Base-by-base conservation (phyloP, 2,797 vertebrate species). In the Pygocentrus nattereri region DNA sequence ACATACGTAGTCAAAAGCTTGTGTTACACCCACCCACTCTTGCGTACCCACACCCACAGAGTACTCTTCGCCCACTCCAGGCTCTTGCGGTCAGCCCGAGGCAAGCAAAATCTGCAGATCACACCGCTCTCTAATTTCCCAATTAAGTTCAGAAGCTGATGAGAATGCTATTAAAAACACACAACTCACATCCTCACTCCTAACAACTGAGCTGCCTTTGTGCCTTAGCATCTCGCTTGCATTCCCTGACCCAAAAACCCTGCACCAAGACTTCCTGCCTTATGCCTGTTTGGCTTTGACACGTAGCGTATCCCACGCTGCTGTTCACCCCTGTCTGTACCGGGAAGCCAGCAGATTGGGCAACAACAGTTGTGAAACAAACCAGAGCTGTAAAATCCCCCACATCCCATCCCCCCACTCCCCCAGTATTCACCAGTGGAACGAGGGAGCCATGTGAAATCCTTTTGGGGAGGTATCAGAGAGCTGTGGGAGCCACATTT, bases 81-180 rank as follows among this genome's bases (percentile, higher is more conserved):
- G 90, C 87, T 89, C 88, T 83, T 90, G 90, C 85, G 90, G 90
- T 92, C 85, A 88, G 83, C 91, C 88, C 58, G 85, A 89, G 91
- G 90, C 88, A 90, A 86, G 84, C 82, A 79, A 90, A 90, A 90
- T 87, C 90, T 90, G 87, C 86, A 88, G 30, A 91, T 90, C 85
- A 88, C 88, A 90, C 91, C 90, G 86, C 90, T 88, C 91, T 89
- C 87, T 90, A 92, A 92, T 94, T 93, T 91, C 89, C 90, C 85
- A 92, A 90, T 93, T 92, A 90, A 89, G 88, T 93, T 92, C 87
- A 91, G 90, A 92, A 92, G 90, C 92, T 92, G 92, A 90, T 87
- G 86, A 90, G 44, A 88, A 89, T 90, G 87, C 90, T 89, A 89
- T 93, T 91, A 92, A 81, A 90, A 88, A 56, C 34, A 12, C 38